Evolutionary conservation across 2,888 invertebrate genomes (phyloP).

Genomic region (Eurois occulta): DNA sequence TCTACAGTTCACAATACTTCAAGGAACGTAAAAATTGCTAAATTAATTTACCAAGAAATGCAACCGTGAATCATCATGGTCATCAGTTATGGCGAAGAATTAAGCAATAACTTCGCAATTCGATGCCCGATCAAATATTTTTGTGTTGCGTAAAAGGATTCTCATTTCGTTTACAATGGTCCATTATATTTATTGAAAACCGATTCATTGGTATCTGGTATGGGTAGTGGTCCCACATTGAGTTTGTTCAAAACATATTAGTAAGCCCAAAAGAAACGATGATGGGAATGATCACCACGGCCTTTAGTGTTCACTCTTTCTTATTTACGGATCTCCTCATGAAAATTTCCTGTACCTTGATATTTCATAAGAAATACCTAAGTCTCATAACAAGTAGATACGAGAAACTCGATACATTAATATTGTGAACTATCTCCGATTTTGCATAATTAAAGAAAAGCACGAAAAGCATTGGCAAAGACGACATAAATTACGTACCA

Average conservation of each 20-base stretch:
- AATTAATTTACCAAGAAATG: slow-evolving; percentile 38
- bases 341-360: background rate
- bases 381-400: background rate
- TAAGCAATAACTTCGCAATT: slow-evolving; percentile 52
- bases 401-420: background rate
- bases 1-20: slow-evolving; percentile 69
- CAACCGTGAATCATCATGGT: slow-evolving; percentile 48
- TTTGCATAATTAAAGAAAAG: slow-evolving; percentile 79
- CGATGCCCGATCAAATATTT: slow-evolving; percentile 50
- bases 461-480: slow-evolving; percentile 81
- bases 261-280: slow-evolving; percentile 38
- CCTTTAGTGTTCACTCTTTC: background rate
- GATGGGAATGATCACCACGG: background rate
- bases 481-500: slow-evolving; percentile 70
- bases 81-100: slow-evolving; percentile 38
- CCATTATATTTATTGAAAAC: slow-evolving; percentile 50
- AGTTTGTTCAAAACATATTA: slow-evolving; percentile 21
- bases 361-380: background rate
- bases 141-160: slow-evolving; percentile 56
- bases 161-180: slow-evolving; percentile 54
- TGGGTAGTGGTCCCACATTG: slow-evolving; percentile 9
- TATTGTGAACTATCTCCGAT: slow-evolving; percentile 66
- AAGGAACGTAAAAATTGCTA: slow-evolving; percentile 25
- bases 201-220: slow-evolving; percentile 41
- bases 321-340: background rate